A percentile compares a stretch with the other conserved stretches of the same genome.
phyloP scores from a whole-genome alignment of 2,113 vertebrate species.

The Casuarius casuarius region DNA sequence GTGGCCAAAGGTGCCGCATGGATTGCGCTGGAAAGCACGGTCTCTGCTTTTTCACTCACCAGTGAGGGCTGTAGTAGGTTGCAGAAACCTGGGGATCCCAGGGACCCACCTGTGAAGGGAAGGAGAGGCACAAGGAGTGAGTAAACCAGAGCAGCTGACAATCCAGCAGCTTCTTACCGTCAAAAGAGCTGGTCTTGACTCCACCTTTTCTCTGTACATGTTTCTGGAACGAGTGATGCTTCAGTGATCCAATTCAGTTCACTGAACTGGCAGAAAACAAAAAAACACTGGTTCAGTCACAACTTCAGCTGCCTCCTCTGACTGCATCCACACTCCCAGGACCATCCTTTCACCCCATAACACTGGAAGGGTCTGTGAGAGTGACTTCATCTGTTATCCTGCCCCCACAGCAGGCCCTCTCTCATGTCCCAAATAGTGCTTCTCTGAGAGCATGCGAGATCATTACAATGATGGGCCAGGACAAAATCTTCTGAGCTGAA shows the following conservation, averaged over 20 bases:
- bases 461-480: background rate
- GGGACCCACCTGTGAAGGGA: background rate
- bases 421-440: too few species aligned
- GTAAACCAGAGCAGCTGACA: background rate
- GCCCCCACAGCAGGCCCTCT: too few species aligned
- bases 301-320: background rate
- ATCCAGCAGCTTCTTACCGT: background rate
- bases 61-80: background rate
- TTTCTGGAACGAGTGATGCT: background rate
- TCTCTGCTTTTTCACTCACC: background rate
- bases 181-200: background rate
- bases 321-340: background rate
- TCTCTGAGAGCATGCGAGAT: background rate
- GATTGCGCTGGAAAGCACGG: accelerated
- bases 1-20: accelerated
- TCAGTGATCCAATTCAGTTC: background rate
- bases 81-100: background rate
- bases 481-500: background rate
- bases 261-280: background rate
- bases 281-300: background rate
- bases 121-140: background rate
- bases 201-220: background rate
- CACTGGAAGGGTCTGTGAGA: too few species aligned
- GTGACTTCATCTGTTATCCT: too few species aligned
- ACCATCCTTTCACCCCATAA: too few species aligned